Base-by-base conservation (phyloP, 2,113 vertebrate species). In the Neomonachus schauinslandi region DNA sequence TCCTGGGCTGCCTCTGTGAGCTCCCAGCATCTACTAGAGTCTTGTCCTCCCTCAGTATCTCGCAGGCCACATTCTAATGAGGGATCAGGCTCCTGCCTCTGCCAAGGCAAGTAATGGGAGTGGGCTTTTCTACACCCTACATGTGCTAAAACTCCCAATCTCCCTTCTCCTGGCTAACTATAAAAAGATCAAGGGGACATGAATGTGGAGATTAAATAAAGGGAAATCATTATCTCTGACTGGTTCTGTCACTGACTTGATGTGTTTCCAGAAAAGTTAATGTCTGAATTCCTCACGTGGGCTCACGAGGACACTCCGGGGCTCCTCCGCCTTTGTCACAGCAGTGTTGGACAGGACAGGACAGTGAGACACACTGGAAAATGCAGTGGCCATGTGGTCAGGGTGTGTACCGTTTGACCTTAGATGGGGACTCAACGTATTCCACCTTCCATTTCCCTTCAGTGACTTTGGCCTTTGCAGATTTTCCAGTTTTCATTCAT, bases 131-230 rank as follows among this genome's bases (percentile, higher is more conserved):
- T 91, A 39, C 6, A 26, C 87, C 36, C 74, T 74, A 0, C 46
- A 5, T 22, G 16, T 82, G 87, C 72, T 55, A 82, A 85, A 53
- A 77, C 42, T 63, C 88, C 63, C 36, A 65, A 2, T 72, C 51
- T 92, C 71, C 55, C 42, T 46, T 85, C 51, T 85, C 36, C 63
- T 96, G 55, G 89, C n/a, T 53, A 57, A 61, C 80, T 46, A 59
- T 15, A 51, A 33, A 90, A 63, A 51, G 39, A 92, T 77, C 59
- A 7, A 76, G 82, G 76, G 55, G 36, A 72, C 63, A 5, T 84
- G 65, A 88, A 36, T 76, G 72, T 97, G 76, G 92, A 92, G 80
- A 79, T 92, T 67, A 92, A 98, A 88, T 94, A 94, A 95, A 95
- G 95, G 93, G 84, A 96, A 92, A 7, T 89, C 74, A n/a, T 42